phyloP scores from a whole-genome alignment of 1,140 invertebrate genomes.

The Pectinophora gossypiella region DNA sequence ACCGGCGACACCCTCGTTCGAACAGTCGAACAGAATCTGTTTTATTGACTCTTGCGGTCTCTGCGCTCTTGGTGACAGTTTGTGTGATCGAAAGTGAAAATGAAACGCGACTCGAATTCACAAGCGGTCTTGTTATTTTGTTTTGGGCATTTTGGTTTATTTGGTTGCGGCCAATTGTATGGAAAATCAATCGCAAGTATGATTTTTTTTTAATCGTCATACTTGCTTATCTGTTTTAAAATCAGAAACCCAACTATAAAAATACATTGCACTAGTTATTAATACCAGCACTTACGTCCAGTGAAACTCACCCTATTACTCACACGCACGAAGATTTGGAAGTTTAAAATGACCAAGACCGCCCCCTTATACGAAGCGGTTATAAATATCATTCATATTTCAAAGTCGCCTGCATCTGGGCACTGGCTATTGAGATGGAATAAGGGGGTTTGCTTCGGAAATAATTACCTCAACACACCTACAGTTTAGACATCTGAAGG shows the following conservation, averaged over 20 bases:
- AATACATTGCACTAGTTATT: too few species aligned
- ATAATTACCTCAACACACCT: constrained; percentile 35
- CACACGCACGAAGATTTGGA: not conserved
- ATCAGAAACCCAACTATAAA: too few species aligned
- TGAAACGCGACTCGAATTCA: too few species aligned
- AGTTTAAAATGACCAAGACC: constrained; percentile 10
- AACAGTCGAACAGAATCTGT: constrained; percentile 32
- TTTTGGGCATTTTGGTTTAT: constrained; percentile 14
- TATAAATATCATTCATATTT: constrained; percentile 70
- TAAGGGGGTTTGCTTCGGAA: constrained; percentile 38
- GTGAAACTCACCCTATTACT: too few species aligned
- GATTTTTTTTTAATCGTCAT: too few species aligned
- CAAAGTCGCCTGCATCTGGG: constrained; percentile 72
- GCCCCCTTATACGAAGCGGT: constrained; percentile 20
- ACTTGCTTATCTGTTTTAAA: too few species aligned
- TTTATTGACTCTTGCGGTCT: constrained; percentile 71
- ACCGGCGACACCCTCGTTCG: constrained; percentile 46
- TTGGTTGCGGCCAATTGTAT: too few species aligned
- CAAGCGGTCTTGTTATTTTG: too few species aligned
- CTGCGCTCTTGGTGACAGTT: constrained; percentile 53
- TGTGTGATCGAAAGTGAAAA: constrained; percentile 58
- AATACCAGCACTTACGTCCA: too few species aligned
- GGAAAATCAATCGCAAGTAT: too few species aligned
- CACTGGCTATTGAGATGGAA: constrained; percentile 52
- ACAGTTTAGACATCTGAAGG: constrained; percentile 6